phyloP scores from a whole-genome alignment of 2,888 invertebrate species.

The Diarsia mendica region DNA sequence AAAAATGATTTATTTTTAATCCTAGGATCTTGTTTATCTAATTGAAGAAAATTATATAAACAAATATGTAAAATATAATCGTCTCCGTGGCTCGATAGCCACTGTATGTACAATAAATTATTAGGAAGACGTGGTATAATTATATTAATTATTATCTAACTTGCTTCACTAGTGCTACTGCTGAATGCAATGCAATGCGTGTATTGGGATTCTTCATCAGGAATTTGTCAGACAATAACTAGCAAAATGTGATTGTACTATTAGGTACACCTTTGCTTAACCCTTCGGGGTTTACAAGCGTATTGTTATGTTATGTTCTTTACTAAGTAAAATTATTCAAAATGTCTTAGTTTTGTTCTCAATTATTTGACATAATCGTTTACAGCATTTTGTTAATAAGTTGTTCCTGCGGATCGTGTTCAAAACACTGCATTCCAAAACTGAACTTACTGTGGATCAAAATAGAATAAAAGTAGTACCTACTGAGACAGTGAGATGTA shows the following conservation, averaged over 20 bases:
- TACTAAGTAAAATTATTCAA: background rate
- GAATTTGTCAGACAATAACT: too few species aligned
- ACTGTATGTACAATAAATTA: background rate
- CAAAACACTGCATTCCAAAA: background rate
- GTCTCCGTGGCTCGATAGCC: background rate
- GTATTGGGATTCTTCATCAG: too few species aligned
- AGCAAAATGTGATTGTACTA: too few species aligned
- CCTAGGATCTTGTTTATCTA: background rate
- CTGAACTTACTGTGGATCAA: background rate
- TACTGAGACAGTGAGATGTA: background rate
- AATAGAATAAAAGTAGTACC: background rate
- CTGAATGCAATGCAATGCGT: too few species aligned
- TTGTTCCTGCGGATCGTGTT: background rate
- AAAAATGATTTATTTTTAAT: slow-evolving; percentile 26
- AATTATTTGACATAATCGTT: background rate
- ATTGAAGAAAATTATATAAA: background rate
- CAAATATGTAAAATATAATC: background rate
- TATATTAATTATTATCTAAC: too few species aligned
- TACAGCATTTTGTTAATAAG: background rate
- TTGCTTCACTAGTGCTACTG: too few species aligned
- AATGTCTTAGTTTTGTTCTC: background rate
- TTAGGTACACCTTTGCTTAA: too few species aligned
- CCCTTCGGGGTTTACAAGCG: background rate
- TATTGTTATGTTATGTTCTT: background rate
- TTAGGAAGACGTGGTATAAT: background rate